A percentile compares a stretch with the other conserved stretches of the same genome.
These are phyloP conservation scores for Pangasianodon gigas DNA, from an alignment of 2,113 vertebrate species.

Conservation along the genomic window DNA sequence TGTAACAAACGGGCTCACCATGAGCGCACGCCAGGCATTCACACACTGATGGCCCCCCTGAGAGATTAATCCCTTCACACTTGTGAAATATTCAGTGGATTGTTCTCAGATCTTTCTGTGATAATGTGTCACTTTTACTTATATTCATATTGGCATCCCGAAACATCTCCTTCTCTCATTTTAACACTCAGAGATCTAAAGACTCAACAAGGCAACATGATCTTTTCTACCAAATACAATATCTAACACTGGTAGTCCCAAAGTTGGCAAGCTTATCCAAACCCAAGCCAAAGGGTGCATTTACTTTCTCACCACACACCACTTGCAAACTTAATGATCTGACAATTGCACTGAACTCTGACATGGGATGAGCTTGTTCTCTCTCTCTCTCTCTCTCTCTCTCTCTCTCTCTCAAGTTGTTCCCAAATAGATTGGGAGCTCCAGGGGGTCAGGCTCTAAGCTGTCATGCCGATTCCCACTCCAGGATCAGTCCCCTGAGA, in stretches of 20 bases:
- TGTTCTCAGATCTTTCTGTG: slow-evolving; percentile 33
- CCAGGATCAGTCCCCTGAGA: slow-evolving; percentile 60
- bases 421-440: slow-evolving; percentile 54
- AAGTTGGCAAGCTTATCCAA: background rate
- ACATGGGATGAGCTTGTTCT: background rate
- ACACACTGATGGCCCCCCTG: slow-evolving; percentile 41
- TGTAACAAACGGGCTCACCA: slow-evolving; percentile 34
- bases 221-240: background rate
- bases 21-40: slow-evolving; percentile 30
- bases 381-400: slow-evolving; percentile 8
- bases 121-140: slow-evolving; percentile 45
- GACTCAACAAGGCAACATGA: background rate
- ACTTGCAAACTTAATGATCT: background rate
- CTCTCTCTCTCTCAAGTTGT: slow-evolving; percentile 11
- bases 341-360: slow-evolving; percentile 6
- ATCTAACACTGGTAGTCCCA: background rate
- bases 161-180: slow-evolving; percentile 39
- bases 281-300: background rate
- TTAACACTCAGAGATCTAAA: background rate
- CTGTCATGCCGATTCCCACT: slow-evolving; percentile 37
- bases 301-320: slow-evolving; percentile 7
- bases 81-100: slow-evolving; percentile 39
- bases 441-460: slow-evolving; percentile 48
- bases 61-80: slow-evolving; percentile 40
- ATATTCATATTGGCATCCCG: slow-evolving; percentile 38